Conservation (phyloP, 2,113 vertebrate species). For the Mionectes macconnelli region DNA sequence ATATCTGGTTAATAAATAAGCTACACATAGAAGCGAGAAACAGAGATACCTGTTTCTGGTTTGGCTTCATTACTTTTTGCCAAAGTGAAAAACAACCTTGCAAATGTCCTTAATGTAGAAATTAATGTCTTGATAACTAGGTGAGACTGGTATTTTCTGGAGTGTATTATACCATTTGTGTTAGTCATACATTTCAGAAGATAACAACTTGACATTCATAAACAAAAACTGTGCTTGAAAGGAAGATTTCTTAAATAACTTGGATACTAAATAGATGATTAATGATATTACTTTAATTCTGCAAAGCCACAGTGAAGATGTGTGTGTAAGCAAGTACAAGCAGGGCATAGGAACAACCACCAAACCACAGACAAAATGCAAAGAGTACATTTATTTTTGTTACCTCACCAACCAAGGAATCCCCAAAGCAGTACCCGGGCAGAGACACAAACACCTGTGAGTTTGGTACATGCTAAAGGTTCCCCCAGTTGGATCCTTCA, state of each 20-base stretch:
- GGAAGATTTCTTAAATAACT: neutral
- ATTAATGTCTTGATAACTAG: neutral
- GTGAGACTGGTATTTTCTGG: neutral
- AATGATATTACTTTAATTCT: neutral
- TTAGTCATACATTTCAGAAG: neutral
- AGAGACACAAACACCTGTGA: neutral
- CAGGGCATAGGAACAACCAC: neutral
- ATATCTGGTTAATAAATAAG: neutral
- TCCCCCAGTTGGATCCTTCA: neutral
- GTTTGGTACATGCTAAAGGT: neutral
- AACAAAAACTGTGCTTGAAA: neutral
- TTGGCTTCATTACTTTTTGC: neutral
- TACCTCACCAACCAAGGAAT: neutral
- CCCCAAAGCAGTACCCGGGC: neutral
- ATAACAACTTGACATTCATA: neutral
- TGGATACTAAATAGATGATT: neutral
- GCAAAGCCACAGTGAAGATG: accelerated
- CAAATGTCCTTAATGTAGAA: neutral
- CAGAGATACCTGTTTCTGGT: neutral
- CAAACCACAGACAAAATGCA: neutral
- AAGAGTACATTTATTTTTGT: neutral
- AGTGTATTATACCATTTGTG: neutral
- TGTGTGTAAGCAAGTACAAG: neutral
- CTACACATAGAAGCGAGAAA: neutral
- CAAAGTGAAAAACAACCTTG: neutral